Evolutionary conservation across 2,113 vertebrate species (phyloP), one percentile per base, ranked within the genome.

Genomic region (Engystomops pustulosus): DNA sequence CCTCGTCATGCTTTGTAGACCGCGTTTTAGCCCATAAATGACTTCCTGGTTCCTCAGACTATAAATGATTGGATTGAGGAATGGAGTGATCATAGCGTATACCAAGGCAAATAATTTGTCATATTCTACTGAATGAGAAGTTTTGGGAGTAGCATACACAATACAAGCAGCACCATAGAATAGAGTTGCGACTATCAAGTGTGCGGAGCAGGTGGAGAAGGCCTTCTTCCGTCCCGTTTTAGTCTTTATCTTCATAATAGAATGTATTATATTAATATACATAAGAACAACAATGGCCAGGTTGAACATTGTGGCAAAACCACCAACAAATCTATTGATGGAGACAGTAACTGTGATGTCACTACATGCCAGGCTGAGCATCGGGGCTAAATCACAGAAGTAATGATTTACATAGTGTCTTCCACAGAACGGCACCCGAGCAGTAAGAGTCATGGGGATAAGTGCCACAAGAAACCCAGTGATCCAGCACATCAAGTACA

Each of bases 351-450:
- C 18, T 53, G 90, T 90, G 12, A 89, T 87, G 32, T 90, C 87
- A 23, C 80, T 49, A 86, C 90, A 92, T n/a, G 90, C 88, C 83
- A 91, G 89, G 3, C 87, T 81, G 27, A 91, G 65, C 12, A 91
- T 86, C 15, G 90, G 90, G 0, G 88, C 90, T 80, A 92, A 88
- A 41, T 92, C 91, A 70, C 79, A 86, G 27, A 55, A 81, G 49
- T 44, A 86, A 47, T 86, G 70, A 14, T 86, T 41, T 8, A 86
- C 11, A 27, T 30, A 4, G 17, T 77, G 23, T 27, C 44, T 25
- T 20, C 55, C 79, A 77, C 85, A 82, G 18, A 82, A 65, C 8
- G 45, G 27, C 18, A 86, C 32, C 17, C 8, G 14, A 55, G 30
- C 8, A 23, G 45, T 67, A 6, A 82, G 6, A 7, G 23, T 77